Evolutionary conservation across 2,888 invertebrate genomes (phyloP).

Genomic region (Pristionchus mayeri): DNA sequence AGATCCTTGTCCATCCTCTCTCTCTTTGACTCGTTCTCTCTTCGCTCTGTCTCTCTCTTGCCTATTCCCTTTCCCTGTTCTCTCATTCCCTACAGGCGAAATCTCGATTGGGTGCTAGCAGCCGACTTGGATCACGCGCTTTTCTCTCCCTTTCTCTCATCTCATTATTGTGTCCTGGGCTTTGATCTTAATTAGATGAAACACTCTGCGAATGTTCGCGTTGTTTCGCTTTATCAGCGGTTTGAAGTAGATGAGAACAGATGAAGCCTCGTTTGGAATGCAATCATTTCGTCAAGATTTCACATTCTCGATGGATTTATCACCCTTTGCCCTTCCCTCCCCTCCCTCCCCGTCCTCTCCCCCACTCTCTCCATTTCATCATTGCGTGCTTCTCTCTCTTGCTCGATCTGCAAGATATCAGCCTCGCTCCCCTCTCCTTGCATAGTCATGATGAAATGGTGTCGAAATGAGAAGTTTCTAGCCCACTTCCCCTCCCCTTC

Average conservation of each 20-base stretch:
- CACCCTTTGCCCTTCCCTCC: background rate
- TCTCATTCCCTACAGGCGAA: background rate
- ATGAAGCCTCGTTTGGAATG: background rate
- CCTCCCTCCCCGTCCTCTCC: background rate
- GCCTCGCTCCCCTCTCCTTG: background rate
- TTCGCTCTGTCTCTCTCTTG: too few relatives aligned
- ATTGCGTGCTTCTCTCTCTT: conserved; percentile 11
- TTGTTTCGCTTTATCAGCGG: background rate
- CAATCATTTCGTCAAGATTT: conserved; percentile 32
- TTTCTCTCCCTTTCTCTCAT: background rate
- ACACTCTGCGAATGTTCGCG: background rate
- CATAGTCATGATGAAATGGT: conserved; percentile 5
- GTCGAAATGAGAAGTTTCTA: background rate
- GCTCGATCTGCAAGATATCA: background rate
- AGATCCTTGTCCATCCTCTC: background rate
- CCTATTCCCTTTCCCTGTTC: background rate
- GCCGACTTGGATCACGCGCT: conserved; percentile 15
- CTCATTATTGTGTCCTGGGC: background rate
- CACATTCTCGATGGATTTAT: conserved; percentile 17
- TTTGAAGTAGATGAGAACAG: background rate
- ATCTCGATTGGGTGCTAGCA: conserved; percentile 5
- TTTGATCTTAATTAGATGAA: background rate
- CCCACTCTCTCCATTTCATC: conserved; percentile 27
- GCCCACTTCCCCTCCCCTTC: background rate
- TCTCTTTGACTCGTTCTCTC: background rate